A percentile compares a stretch with the other conserved stretches of the same genome.
Evolutionary conservation across 2,888 invertebrate species (phyloP).

Genomic region (Cacoxenus indagator): DNA sequence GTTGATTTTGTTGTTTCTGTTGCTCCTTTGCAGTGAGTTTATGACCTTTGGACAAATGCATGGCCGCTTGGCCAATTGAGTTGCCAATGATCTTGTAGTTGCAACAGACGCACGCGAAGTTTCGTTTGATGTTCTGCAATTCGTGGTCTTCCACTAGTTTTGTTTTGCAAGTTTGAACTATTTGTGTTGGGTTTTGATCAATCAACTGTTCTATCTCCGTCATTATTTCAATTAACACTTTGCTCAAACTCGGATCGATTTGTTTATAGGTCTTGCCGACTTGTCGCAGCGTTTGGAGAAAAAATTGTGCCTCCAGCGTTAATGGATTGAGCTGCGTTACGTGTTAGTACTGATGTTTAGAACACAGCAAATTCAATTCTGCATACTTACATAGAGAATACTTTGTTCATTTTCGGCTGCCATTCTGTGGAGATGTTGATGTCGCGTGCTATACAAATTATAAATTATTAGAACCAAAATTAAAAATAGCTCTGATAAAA

Average conservation of each 20-base stretch:
- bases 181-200: conserved; percentile 46
- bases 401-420: not conserved
- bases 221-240: conserved; percentile 51
- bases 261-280: conserved; percentile 34
- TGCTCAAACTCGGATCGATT: conserved; percentile 52
- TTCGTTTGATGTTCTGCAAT: conserved; percentile 45
- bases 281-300: conserved; percentile 49
- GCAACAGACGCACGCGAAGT: conserved; percentile 47
- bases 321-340: conserved; percentile 57
- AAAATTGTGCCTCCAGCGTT: conserved; percentile 57
- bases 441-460: not conserved
- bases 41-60: conserved; percentile 52
- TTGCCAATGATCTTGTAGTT: conserved; percentile 52
- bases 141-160: conserved; percentile 46
- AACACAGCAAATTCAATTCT: not conserved
- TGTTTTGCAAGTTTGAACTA: conserved; percentile 40
- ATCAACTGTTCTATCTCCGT: conserved; percentile 54
- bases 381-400: not conserved
- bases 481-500: no score
- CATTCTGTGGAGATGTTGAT: not conserved
- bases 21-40: conserved; percentile 11
- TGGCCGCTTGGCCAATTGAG: conserved; percentile 46
- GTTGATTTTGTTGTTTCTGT: not conserved
- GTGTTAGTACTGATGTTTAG: not conserved
- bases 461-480: not conserved